A percentile compares a stretch with the other conserved stretches of the same genome.
Conservation (phyloP, 2,888 invertebrate genomes). For the Amphipoea oculea region DNA sequence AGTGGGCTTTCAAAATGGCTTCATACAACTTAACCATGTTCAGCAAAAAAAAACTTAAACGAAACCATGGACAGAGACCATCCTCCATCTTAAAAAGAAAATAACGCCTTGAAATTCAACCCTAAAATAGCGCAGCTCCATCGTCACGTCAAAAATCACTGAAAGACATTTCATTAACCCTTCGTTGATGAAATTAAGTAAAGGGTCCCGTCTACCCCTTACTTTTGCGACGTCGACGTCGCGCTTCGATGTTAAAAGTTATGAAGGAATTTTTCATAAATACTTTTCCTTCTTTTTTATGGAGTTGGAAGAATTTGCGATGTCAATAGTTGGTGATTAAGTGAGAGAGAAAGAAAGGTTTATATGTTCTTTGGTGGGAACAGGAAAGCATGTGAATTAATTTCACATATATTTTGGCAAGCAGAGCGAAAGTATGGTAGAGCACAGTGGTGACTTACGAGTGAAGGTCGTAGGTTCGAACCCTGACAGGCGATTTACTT, state of each 20-base stretch:
- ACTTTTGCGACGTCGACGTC: conserved; percentile 37
- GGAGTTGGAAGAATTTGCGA: conserved; percentile 34
- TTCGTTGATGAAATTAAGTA: conserved; percentile 67
- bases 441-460: too few species aligned
- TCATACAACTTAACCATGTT: not conserved
- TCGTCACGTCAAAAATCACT: conserved; percentile 63
- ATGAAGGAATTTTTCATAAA: conserved; percentile 65
- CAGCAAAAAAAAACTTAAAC: not conserved
- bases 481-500: too few species aligned
- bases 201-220: conserved; percentile 50
- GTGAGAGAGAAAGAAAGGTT: not conserved
- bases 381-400: not conserved
- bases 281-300: conserved; percentile 49
- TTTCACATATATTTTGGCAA: not conserved
- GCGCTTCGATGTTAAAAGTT: conserved; percentile 45
- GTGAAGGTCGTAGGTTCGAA: too few species aligned
- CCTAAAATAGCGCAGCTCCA: conserved; percentile 54
- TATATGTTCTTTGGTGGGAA: not conserved
- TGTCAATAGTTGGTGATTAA: conserved; percentile 35
- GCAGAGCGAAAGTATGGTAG: not conserved
- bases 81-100: conserved; percentile 14
- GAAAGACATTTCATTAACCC: conserved; percentile 69
- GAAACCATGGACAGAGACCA: not conserved
- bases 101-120: conserved; percentile 44
- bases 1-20: not conserved